These are phyloP conservation scores for Otis tarda DNA, from an alignment of 2,113 vertebrate species.

Conservation along the genomic window DNA sequence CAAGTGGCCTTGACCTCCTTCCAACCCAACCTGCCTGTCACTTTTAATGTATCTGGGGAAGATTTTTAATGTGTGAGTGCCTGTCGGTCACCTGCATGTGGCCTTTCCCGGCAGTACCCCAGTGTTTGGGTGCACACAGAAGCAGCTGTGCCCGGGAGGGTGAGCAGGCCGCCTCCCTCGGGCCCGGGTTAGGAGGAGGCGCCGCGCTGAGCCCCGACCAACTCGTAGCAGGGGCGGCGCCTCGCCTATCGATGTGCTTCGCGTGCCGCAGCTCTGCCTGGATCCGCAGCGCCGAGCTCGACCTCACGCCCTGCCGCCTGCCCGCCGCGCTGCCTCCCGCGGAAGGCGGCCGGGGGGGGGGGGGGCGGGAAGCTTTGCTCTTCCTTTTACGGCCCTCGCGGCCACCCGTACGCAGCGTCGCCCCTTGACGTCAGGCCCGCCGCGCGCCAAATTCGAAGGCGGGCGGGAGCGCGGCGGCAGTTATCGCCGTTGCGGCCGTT, in stretches of 20 bases:
- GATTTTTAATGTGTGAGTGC: accelerated
- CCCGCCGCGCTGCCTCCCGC: no score
- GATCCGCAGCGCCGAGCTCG: neutral
- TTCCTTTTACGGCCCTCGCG: neutral
- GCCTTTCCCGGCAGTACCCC: no score
- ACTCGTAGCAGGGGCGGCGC: accelerated
- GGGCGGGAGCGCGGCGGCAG: neutral
- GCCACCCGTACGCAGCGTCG: neutral
- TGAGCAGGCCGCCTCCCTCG: no score
- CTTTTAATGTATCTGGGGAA: accelerated
- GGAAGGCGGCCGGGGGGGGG: neutral
- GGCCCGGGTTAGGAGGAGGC: no score
- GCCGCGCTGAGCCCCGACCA: neutral
- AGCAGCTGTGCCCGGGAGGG: neutral
- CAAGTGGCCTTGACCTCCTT: accelerated
- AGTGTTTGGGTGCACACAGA: accelerated
- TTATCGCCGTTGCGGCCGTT: no score
- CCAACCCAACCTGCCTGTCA: accelerated
- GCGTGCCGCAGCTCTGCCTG: neutral
- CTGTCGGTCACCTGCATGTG: accelerated
- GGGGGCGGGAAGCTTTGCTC: no score
- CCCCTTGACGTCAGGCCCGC: neutral
- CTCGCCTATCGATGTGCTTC: neutral
- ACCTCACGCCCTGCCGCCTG: neutral
- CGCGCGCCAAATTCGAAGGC: slow-evolving; percentile 67